phyloP scores from a whole-genome alignment of 2,113 vertebrate genomes.

The human (Homo sapiens) region DNA sequence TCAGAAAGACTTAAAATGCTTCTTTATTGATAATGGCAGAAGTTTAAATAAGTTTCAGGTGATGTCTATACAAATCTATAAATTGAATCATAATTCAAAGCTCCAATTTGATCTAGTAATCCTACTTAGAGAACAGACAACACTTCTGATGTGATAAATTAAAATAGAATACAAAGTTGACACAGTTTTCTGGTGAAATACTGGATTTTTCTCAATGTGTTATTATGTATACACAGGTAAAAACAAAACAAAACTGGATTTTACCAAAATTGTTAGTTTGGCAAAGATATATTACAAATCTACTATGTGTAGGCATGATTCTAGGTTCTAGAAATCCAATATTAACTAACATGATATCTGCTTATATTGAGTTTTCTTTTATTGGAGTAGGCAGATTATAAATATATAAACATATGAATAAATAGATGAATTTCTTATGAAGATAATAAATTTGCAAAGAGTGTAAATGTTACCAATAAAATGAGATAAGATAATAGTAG shows the following conservation, averaged over 20 bases:
- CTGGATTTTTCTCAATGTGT: constrained; percentile 30
- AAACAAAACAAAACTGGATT: neutral
- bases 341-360: neutral
- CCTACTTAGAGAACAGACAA: neutral
- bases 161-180: constrained; percentile 38
- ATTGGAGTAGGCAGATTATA: neutral
- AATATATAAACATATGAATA: neutral
- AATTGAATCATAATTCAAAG: constrained; percentile 63
- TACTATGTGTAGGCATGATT: neutral
- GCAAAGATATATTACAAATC: neutral
- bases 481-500: neutral
- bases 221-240: neutral
- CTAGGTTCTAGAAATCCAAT: neutral
- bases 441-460: neutral
- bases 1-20: constrained; percentile 18
- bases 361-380: neutral
- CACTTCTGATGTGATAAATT: constrained; percentile 44
- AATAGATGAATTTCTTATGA: neutral
- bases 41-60: constrained; percentile 64
- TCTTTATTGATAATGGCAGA: constrained; percentile 51
- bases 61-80: constrained; percentile 36
- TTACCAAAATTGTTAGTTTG: neutral
- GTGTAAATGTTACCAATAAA: neutral
- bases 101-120: constrained; percentile 44
- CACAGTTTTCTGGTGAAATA: constrained; percentile 34